Conservation (phyloP, 2,113 vertebrate genomes). For the Peromyscus californicus region DNA sequence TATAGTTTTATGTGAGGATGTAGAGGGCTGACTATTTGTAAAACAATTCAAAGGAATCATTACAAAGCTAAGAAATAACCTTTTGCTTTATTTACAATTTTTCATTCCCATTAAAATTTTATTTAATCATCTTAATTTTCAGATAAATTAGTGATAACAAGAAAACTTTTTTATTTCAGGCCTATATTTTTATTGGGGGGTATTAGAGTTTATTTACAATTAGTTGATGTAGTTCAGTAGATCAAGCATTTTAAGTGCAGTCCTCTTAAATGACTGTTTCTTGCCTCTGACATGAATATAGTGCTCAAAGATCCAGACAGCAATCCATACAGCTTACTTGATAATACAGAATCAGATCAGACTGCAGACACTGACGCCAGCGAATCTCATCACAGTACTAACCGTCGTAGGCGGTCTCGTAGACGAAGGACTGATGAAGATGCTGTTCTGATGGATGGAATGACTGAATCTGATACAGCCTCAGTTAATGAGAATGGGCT, state of each 20-base stretch:
- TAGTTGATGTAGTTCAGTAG: constrained; percentile 71
- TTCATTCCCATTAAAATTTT: constrained; percentile 54
- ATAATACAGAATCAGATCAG: constrained; percentile 98
- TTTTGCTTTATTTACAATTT: constrained; percentile 66
- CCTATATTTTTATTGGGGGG: constrained; percentile 57
- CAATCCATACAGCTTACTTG: constrained; percentile 94
- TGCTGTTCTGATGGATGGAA: constrained; percentile 95
- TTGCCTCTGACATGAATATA: constrained; percentile 84
- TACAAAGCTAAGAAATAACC: constrained; percentile 1
- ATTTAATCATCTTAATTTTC: constrained; percentile 59
- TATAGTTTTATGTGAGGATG: background rate
- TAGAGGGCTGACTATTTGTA: background rate
- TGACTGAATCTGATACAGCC: constrained; percentile 98
- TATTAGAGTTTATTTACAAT: constrained; percentile 60
- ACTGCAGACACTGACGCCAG: constrained; percentile 97
- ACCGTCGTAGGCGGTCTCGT: constrained; percentile 95
- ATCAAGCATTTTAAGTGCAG: constrained; percentile 38
- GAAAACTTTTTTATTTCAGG: constrained; percentile 63
- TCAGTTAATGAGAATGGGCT: constrained; percentile 98
- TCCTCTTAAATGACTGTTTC: constrained; percentile 73
- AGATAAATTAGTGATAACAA: constrained; percentile 63
- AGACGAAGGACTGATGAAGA: constrained; percentile 97
- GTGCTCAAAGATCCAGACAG: constrained; percentile 95
- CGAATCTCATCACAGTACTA: constrained; percentile 95
- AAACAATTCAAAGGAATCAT: constrained; percentile 27